These are phyloP conservation scores for Chinchilla lanigera DNA, from an alignment of 2,113 vertebrate genomes.

Conservation along the genomic window DNA sequence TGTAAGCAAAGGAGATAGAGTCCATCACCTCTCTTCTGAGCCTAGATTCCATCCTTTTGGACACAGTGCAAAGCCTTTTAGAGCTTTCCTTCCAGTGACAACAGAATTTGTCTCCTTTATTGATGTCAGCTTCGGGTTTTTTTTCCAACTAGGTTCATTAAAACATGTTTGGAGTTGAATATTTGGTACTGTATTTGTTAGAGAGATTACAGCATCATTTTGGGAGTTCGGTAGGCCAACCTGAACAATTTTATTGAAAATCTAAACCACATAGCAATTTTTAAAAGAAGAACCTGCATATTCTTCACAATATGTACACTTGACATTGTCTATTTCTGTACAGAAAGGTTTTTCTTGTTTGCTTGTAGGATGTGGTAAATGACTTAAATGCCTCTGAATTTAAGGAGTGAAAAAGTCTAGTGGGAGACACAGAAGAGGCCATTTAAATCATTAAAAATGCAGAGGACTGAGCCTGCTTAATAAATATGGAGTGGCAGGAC, in stretches of 20 bases:
- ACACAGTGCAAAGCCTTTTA: neutral
- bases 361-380: neutral
- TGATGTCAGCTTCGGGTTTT: neutral
- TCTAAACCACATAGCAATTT: neutral
- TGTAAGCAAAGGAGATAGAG: neutral
- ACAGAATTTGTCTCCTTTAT: neutral
- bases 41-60: neutral
- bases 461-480: neutral
- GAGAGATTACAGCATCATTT: neutral
- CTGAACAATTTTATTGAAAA: conserved; percentile 35
- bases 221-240: neutral
- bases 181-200: neutral
- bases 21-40: neutral
- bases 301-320: neutral
- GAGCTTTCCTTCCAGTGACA: neutral
- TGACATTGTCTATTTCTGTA: neutral
- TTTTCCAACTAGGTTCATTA: neutral
- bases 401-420: conserved; percentile 36
- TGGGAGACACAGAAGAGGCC: neutral
- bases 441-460: neutral
- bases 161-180: neutral
- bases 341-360: neutral
- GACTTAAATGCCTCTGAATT: neutral
- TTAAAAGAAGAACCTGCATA: neutral
- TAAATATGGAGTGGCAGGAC: neutral